Evolutionary conservation across 2,113 vertebrate genomes (phyloP), one percentile per base, ranked within the genome.

Genomic region (Notothenia rossii): DNA sequence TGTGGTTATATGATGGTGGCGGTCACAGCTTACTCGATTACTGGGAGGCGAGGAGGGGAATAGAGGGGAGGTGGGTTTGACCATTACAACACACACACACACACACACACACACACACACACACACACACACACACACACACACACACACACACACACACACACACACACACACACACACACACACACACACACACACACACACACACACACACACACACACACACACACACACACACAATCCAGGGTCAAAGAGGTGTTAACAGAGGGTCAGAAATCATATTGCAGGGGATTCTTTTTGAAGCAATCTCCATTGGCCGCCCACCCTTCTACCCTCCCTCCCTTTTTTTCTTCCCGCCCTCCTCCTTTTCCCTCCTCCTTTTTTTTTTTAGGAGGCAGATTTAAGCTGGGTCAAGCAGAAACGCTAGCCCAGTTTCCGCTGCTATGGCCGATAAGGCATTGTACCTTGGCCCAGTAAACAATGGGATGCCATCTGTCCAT

Each of bases 401-500:
- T 88, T 88, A 91, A 94, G 93, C 89, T 90, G 90, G 93, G 92
- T 94, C 92, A 93, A 93, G 91, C 93, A 94, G 90, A 94, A 94
- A 93, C 80, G 78, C 87, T 92, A 93, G 89, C 93, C 93, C 88
- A 92, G 91, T 94, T 93, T 92, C 91, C 90, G 88, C 92, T 91
- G 85, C 91, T 92, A 89, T 93, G 93, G 89, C 91, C 86, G 92
- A 94, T 93, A 93, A 93, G 93, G 91, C 91, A 93, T 94, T 93
- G 92, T 93, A 94, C 93, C 93, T 94, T 94, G 91, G 93, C 93
- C 94, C 91, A 93, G 93, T 94, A 94, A 93, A 94, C 94, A 94
- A 94, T 93, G 87, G 88, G 89, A 90, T 90, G 91, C 92, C 93
- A 94, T 94, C 93, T 94, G 94, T 93, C 93, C 91, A 93, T 94